Evolutionary conservation across 2,113 vertebrate species (phyloP).

Genomic region (Hyaena hyaena): DNA sequence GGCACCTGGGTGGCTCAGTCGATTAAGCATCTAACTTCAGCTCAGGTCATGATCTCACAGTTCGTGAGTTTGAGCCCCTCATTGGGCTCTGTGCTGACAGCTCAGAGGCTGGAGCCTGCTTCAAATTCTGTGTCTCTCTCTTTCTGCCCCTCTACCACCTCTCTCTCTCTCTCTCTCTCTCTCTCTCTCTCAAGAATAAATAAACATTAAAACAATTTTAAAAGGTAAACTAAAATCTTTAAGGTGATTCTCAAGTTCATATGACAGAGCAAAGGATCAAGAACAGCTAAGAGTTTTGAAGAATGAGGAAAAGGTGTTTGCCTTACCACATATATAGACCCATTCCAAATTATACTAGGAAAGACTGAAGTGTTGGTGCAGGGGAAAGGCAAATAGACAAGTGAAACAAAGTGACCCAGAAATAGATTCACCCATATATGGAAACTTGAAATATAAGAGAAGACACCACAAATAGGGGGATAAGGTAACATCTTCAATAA

Average conservation of each 20-base stretch:
- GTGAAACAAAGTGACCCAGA: background rate
- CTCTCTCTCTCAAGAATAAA: no score
- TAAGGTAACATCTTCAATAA: background rate
- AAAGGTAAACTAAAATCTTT: background rate
- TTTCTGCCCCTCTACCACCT: no score
- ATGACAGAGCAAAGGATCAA: background rate
- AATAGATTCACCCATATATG: background rate
- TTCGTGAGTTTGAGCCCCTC: no score
- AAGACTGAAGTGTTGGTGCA: background rate
- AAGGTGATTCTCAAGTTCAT: background rate
- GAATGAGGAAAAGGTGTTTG: background rate
- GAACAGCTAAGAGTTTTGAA: background rate
- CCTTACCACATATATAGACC: background rate
- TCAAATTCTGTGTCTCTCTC: no score
- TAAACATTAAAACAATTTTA: background rate
- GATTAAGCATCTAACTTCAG: no score
- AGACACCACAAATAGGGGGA: background rate
- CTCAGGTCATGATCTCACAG: no score
- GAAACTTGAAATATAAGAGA: background rate
- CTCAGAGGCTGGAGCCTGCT: no score
- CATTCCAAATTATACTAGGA: background rate
- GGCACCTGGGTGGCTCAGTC: no score
- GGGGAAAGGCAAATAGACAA: background rate
- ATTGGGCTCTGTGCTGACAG: no score
- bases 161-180: no score